Percentiles rank a stretch among this genome's conserved stretches.
These are phyloP conservation scores for Grapholita molesta DNA, from an alignment of 1,140 invertebrate genomes.

Conservation along the genomic window DNA sequence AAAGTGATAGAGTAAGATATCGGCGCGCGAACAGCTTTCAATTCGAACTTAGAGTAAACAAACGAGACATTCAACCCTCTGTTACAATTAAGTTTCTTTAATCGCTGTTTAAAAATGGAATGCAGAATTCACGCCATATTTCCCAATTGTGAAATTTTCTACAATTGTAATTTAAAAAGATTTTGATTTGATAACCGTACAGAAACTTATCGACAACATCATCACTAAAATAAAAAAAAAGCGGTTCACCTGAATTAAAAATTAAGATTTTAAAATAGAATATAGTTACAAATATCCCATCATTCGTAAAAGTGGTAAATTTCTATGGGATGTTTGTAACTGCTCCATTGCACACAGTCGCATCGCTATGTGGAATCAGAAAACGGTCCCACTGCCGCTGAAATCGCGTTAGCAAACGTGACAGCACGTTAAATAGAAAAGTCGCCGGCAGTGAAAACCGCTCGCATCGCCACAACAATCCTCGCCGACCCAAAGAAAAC, in stretches of 20 bases:
- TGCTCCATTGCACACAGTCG: conserved; percentile 25
- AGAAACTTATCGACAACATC: conserved; percentile 21
- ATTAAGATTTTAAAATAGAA: not conserved
- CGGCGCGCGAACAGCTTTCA: not conserved
- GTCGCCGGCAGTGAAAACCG: conserved; percentile 12
- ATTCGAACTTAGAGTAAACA: not conserved
- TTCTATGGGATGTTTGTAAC: not conserved
- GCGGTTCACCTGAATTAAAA: conserved; percentile 9
- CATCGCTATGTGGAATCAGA: conserved; percentile 35
- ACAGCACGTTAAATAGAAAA: conserved; percentile 21
- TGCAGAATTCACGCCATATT: not conserved
- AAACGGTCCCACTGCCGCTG: conserved; percentile 36
- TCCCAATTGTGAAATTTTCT: not conserved
- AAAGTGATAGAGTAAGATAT: not conserved
- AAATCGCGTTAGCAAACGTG: conserved; percentile 41
- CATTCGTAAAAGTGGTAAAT: too few species aligned
- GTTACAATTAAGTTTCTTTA: too few species aligned
- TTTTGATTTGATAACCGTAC: not conserved
- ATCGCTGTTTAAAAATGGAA: not conserved
- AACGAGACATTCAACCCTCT: not conserved
- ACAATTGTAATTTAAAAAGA: not conserved
- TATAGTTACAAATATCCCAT: not conserved
- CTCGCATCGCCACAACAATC: conserved; percentile 51
- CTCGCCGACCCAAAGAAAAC: not conserved
- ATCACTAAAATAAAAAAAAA: not conserved